Evolutionary conservation across 2,797 vertebrate species (phyloP).

Genomic region (Scleropages formosus): DNA sequence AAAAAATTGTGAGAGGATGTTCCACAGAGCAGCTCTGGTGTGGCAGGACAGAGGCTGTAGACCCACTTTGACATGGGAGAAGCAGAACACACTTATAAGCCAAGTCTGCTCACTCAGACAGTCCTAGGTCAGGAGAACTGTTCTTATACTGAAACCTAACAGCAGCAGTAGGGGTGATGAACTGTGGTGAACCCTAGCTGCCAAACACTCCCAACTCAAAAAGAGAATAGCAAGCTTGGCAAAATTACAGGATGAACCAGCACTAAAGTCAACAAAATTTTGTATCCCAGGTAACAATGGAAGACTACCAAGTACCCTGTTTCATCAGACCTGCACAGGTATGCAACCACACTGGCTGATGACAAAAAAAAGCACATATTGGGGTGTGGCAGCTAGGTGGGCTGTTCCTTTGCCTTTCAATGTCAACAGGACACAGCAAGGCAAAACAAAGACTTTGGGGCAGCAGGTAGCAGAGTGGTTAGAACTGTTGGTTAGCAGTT

Average conservation of each 20-base stretch:
- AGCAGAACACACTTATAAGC: no score
- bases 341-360: slow-evolving; percentile 26
- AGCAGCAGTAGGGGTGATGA: no score
- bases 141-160: no score
- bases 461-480: no score
- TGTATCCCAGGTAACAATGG: slow-evolving; percentile 1
- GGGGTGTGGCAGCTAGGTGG: slow-evolving; percentile 10
- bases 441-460: not conserved
- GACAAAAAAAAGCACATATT: not conserved
- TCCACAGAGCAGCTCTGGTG: no score
- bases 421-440: not conserved
- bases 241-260: not conserved
- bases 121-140: no score
- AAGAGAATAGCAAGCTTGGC: not conserved
- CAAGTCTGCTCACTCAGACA: no score
- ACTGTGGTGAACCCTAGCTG: no score
- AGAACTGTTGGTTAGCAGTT: no score
- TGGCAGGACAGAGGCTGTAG: no score
- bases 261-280: slow-evolving; percentile 12
- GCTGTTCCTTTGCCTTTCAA: not conserved
- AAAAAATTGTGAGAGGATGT: no score
- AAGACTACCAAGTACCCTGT: not conserved
- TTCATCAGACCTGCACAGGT: slow-evolving; percentile 7
- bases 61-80: no score
- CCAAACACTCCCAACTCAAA: not conserved